Base-by-base conservation (phyloP, 2,888 invertebrate genomes). In the Lacanobia wlatinum region DNA sequence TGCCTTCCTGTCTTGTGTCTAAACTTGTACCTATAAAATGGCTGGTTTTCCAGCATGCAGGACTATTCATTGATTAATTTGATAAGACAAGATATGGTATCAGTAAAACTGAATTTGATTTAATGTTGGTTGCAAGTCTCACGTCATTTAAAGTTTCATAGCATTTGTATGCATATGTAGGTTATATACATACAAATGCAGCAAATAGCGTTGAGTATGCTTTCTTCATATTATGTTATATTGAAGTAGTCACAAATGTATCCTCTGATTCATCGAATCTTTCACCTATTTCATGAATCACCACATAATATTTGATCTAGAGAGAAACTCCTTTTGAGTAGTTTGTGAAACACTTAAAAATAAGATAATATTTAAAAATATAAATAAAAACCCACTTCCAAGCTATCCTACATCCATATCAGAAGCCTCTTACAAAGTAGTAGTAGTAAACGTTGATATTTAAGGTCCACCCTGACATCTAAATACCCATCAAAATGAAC, bases 401-500 rank as follows among this genome's bases (percentile, higher is more conserved):
- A 68, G 16, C 21, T 28, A 53, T 7, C 34, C 2, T 21, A 60
- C 18, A 56, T 12, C 0, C 2, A 64, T 34, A 48, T 14, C 40
- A 43, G 23, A 52, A 58, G 1, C 1, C 1, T 12, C 8, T 56
- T 66, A 80, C 78, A 80, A 78, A 78, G 80, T 70, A 67, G 50
- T 46, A 56, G 52, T 53, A 50, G 43, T 72, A 62, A 80, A 77
- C 34, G 52, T 12, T 56, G 38, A 70, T 59, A 53, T 76, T 71
- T 61, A 71, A 61, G 43, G 23, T 56, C 56, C n/a, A 8, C 9
- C n/a, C 73, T 69, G 78, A 80, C 83, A 74, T 69, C 76, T 78
- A 83, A 73, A 84, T 73, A 69, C 40, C 75, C 62, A 84, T 83
- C 74, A 78, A 78, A 12, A 46, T 75, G 64, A 78, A 83, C 71